These are phyloP conservation scores for Eurytoma adleriae DNA, from an alignment of 2,888 invertebrate species.

Conservation along the genomic window DNA sequence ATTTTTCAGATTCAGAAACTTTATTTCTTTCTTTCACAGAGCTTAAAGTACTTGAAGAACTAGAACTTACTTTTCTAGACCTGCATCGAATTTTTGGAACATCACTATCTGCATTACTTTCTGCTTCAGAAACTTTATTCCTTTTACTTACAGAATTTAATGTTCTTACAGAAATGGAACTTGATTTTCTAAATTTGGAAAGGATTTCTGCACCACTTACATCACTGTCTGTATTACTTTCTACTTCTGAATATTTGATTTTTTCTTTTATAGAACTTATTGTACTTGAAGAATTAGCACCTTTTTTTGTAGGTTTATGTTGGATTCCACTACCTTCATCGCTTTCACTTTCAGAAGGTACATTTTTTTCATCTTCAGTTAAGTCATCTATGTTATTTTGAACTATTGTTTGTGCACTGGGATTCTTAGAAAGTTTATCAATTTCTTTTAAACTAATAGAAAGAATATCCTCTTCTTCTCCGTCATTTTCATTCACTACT, in stretches of 20 bases:
- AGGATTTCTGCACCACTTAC: too few relatives aligned
- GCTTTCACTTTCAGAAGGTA: slow-evolving; percentile 12
- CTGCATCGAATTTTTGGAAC: too few relatives aligned
- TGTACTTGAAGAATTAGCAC: too few relatives aligned
- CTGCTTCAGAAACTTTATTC: too few relatives aligned
- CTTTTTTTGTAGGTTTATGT: too few relatives aligned
- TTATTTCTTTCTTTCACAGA: slow-evolving; percentile 1
- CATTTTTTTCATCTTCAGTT: not conserved
- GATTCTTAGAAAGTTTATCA: not conserved
- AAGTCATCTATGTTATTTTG: not conserved
- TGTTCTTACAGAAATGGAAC: too few relatives aligned
- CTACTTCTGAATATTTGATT: not conserved
- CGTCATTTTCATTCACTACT: not conserved
- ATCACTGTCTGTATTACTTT: slow-evolving; percentile 6
- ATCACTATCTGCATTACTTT: too few relatives aligned
- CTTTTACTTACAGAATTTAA: too few relatives aligned
- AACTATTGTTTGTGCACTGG: not conserved
- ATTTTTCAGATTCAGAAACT: not conserved
- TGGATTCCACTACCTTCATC: slow-evolving; percentile 13
- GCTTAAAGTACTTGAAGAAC: slow-evolving; percentile 21
- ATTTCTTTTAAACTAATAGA: slow-evolving; percentile 32
- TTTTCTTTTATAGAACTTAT: too few relatives aligned
- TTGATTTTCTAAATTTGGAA: too few relatives aligned
- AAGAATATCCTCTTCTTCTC: slow-evolving; percentile 1
- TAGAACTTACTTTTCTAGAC: not conserved